These are phyloP conservation scores for Harpagifer antarcticus DNA, from an alignment of 2,797 vertebrate species.

Conservation along the genomic window DNA sequence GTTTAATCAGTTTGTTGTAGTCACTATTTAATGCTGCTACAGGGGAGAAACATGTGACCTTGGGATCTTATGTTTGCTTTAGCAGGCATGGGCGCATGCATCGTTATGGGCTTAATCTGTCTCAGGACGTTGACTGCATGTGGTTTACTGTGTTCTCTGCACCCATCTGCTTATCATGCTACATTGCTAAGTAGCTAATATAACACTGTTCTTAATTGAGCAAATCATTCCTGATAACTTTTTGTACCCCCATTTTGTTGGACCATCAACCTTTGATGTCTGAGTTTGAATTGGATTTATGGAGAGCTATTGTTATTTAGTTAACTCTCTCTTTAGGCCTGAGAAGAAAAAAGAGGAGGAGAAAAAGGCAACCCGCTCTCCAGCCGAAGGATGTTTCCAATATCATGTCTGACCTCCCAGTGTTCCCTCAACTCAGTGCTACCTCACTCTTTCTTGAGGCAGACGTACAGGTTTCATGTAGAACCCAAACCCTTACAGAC, in stretches of 20 bases:
- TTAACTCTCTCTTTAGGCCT: slow-evolving; percentile 73
- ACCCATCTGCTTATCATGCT: slow-evolving; percentile 34
- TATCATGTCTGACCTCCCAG: slow-evolving; percentile 85
- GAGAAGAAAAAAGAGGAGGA: slow-evolving; percentile 89
- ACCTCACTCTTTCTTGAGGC: slow-evolving; percentile 85
- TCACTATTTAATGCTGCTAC: slow-evolving; percentile 64
- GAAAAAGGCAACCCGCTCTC: slow-evolving; percentile 85
- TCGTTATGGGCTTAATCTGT: slow-evolving; percentile 43
- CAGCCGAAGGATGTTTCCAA: slow-evolving; percentile 87
- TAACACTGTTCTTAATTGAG: slow-evolving; percentile 23
- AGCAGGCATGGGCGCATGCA: slow-evolving; percentile 59
- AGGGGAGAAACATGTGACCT: slow-evolving; percentile 52
- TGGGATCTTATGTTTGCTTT: slow-evolving; percentile 60
- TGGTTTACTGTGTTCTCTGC: slow-evolving; percentile 29
- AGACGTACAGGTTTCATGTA: slow-evolving; percentile 85
- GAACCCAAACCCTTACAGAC: slow-evolving; percentile 77
- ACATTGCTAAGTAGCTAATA: slow-evolving; percentile 25
- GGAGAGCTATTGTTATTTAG: slow-evolving; percentile 38
- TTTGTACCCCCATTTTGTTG: slow-evolving; percentile 20
- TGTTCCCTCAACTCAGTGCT: slow-evolving; percentile 78
- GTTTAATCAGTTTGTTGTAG: slow-evolving; percentile 71
- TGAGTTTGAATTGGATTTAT: slow-evolving; percentile 13
- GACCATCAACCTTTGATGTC: slow-evolving; percentile 8
- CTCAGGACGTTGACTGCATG: slow-evolving; percentile 57
- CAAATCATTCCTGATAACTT: slow-evolving; percentile 22